phyloP scores from a whole-genome alignment of 2,888 invertebrate genomes.

The Conops quadrifasciatus region DNA sequence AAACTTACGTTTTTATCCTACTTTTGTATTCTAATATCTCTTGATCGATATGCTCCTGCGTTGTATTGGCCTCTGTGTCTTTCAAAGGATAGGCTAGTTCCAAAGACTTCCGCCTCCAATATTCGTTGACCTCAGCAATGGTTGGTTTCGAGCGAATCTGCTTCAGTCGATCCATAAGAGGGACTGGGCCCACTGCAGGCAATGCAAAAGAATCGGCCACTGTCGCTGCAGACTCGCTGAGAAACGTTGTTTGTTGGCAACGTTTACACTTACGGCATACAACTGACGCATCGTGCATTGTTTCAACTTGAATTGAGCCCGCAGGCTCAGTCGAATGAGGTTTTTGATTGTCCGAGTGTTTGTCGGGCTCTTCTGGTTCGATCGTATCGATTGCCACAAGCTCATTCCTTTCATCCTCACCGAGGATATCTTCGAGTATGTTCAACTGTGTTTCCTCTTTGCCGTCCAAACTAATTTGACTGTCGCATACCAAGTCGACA shows the following conservation, averaged over 20 bases:
- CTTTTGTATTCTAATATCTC: neutral
- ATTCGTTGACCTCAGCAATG: slow-evolving; percentile 46
- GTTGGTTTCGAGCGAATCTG: slow-evolving; percentile 44
- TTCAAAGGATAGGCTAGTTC: slow-evolving; percentile 4
- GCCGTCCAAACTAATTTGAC: slow-evolving; percentile 32
- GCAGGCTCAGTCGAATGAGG: too few relatives aligned
- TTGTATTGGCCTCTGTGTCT: neutral
- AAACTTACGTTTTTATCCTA: slow-evolving; percentile 6
- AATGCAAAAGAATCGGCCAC: slow-evolving; percentile 46
- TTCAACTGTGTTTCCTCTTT: slow-evolving; percentile 49
- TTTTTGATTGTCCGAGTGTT: neutral
- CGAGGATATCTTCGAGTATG: slow-evolving; percentile 49
- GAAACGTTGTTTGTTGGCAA: slow-evolving; percentile 45
- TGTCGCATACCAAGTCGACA: slow-evolving; percentile 37
- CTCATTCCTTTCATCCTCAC: slow-evolving; percentile 41
- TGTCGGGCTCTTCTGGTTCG: neutral
- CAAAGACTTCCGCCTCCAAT: slow-evolving; percentile 44
- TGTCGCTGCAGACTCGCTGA: slow-evolving; percentile 36
- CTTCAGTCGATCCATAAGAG: slow-evolving; percentile 43
- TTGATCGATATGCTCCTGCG: slow-evolving; percentile 2
- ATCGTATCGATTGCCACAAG: too few relatives aligned
- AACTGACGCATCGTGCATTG: slow-evolving; percentile 29
- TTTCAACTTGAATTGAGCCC: neutral
- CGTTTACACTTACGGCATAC: slow-evolving; percentile 50
- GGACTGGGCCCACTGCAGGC: slow-evolving; percentile 40